Evolutionary conservation across 2,797 vertebrate species (phyloP).

Genomic region (Acanthornis magna): DNA sequence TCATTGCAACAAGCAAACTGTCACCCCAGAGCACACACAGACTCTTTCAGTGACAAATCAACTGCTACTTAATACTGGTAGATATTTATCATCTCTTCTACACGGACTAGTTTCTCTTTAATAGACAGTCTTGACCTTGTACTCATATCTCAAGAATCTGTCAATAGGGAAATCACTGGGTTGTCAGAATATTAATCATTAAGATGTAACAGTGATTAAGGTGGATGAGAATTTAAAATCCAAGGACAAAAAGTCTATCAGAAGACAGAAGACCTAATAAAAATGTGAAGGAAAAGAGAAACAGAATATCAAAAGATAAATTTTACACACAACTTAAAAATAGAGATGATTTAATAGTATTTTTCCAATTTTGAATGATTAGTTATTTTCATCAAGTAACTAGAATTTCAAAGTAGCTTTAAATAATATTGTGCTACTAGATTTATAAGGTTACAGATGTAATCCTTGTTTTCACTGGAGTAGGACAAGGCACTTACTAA

Average conservation of each 20-base stretch:
- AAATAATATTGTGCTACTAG: neutral
- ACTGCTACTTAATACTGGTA: neutral
- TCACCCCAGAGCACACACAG: neutral
- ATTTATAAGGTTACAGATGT: neutral
- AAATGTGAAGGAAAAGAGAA: neutral
- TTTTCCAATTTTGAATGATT: neutral
- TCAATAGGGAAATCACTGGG: neutral
- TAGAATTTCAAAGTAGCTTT: neutral
- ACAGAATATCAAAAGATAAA: neutral
- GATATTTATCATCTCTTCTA: neutral
- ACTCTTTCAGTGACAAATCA: neutral
- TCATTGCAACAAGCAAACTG: neutral
- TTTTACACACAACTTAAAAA: neutral
- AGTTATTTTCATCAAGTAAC: neutral
- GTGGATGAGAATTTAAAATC: neutral
- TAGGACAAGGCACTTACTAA: neutral
- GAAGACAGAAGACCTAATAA: neutral
- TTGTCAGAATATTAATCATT: neutral
- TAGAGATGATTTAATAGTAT: neutral
- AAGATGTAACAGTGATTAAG: neutral
- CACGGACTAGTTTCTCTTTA: neutral
- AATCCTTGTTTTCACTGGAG: neutral
- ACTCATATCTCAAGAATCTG: neutral
- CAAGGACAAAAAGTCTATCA: neutral
- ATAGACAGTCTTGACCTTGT: neutral